Evolutionary conservation across 2,113 vertebrate species (phyloP).

Genomic region (Microcebus murinus): DNA sequence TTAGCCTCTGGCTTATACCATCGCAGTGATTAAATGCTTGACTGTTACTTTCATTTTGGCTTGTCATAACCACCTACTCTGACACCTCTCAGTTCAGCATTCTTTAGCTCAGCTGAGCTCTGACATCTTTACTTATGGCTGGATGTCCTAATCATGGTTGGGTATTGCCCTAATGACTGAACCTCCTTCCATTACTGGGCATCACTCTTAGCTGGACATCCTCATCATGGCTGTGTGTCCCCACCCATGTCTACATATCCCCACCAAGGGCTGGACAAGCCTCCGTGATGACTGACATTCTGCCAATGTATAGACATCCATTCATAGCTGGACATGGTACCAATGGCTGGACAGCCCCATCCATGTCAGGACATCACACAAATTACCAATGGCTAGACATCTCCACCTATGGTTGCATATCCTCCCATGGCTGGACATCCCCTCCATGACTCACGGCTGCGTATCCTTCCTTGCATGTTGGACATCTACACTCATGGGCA

Average conservation of each 20-base stretch:
- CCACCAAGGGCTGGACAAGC: neutral
- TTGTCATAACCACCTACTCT: neutral
- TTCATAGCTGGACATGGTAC: neutral
- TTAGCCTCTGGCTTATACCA: neutral
- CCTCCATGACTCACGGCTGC: neutral
- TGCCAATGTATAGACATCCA: neutral
- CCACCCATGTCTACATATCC: neutral
- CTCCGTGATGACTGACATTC: no score
- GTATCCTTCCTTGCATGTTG: neutral
- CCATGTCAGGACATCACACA: neutral
- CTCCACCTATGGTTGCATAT: neutral
- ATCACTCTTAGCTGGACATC: neutral
- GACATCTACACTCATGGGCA: neutral
- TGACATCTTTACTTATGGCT: neutral
- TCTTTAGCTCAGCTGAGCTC: neutral
- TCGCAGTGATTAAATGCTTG: neutral
- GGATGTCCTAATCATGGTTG: neutral
- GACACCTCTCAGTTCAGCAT: neutral
- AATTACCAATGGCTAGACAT: neutral
- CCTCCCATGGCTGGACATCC: neutral
- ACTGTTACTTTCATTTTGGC: neutral
- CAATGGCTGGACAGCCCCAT: neutral
- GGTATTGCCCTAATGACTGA: neutral
- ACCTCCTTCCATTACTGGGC: neutral
- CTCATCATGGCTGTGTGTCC: neutral